Evolutionary conservation across 2,888 invertebrate genomes (phyloP).

Genomic region (Pilophorus perplexus): DNA sequence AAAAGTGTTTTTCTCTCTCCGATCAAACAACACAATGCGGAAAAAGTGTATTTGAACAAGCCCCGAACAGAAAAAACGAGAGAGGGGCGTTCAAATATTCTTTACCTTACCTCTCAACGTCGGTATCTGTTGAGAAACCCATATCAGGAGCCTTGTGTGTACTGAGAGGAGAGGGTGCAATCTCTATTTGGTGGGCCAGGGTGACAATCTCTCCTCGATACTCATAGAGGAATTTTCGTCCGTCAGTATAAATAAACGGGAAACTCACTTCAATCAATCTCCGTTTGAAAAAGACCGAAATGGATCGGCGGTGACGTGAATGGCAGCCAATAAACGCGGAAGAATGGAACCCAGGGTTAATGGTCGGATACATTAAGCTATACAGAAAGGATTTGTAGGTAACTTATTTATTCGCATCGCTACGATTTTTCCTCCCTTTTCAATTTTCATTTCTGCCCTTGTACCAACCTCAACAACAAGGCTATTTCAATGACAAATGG

Average conservation of each 20-base stretch:
- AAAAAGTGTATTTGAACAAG: conserved; percentile 4
- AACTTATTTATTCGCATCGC: not conserved
- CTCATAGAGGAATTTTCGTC: too few species aligned
- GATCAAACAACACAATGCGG: conserved; percentile 12
- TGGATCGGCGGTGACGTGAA: not conserved
- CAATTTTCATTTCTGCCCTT: too few species aligned
- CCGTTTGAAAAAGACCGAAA: not conserved
- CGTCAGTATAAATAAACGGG: conserved; percentile 1
- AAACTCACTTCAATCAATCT: not conserved
- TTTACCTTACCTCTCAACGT: conserved; percentile 17
- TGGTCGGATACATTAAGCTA: conserved; percentile 1
- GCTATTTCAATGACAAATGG: conserved; percentile 22
- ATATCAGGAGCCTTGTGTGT: too few species aligned
- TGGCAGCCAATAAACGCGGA: conserved; percentile 12
- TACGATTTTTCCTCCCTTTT: not conserved
- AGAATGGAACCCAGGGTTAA: too few species aligned
- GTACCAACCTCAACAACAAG: too few species aligned
- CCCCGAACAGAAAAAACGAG: not conserved
- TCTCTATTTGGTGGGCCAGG: too few species aligned
- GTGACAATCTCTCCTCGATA: too few species aligned
- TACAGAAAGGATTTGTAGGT: conserved; percentile 1
- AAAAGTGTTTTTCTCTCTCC: conserved; percentile 4
- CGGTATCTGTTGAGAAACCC: too few species aligned
- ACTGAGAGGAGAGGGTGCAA: too few species aligned
- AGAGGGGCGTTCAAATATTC: not conserved